Evolutionary conservation across 2,113 vertebrate species (phyloP), one percentile per base, ranked within the genome.

Genomic region (Poeciliopsis occidentalis): DNA sequence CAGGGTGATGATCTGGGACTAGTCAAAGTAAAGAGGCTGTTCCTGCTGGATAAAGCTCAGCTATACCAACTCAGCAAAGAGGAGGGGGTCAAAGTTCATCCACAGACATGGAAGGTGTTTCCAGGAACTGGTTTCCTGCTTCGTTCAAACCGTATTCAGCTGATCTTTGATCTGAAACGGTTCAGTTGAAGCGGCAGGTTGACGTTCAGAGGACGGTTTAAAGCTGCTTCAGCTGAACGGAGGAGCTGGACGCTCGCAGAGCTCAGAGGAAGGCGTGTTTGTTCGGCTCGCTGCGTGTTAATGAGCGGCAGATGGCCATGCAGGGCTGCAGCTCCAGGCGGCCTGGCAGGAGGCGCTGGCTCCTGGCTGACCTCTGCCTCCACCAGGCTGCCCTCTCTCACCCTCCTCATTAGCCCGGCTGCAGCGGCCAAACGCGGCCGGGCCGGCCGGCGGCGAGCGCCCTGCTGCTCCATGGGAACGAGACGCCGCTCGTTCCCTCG

Each of bases 351-450:
- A 78, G 78, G 79, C 30, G 0, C 63, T 90, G 88, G 84, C 89
- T 91, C 87, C 90, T 93, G 88, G 92, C 87, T 93, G 92, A 92
- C 89, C 89, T 87, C 88, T 79, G 82, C 71, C 73, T 92, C 83
- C 91, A 90, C 73, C 84, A 79, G 86, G 88, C 80, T 69, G 73
- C 80, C 86, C 89, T 91, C 87, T 79, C 84, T 89, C 87, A 87
- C 80, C 87, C 90, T 90, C 89, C 87, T 93, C 93, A 93, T 94
- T 93, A 94, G 91, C 88, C 81, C 92, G 91, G 91, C 87, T 88
- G 90, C 65, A 91, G 88, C 71, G n/a, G 85, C 80, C 88, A 87
- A 91, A 92, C 88, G 86, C 88, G 89, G 76, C 78, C 77, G 80
- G 91, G 89, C 86, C 77, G 80, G 91, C 89, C 85, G 91, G 83